phyloP scores from a whole-genome alignment of 2,113 vertebrate species.

The Felis chaus region DNA sequence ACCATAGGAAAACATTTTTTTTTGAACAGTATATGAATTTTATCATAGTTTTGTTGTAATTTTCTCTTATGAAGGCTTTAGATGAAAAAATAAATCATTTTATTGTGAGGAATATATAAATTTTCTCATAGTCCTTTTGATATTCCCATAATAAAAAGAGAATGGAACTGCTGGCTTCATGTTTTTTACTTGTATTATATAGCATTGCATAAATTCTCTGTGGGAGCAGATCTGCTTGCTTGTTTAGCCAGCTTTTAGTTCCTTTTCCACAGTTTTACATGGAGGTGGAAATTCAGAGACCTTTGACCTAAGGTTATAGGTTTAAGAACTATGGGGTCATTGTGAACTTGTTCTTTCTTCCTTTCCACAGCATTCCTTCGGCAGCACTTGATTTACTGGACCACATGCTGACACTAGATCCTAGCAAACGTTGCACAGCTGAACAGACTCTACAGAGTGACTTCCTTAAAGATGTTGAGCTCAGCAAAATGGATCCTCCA shows the following conservation, averaged over 20 bases:
- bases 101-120: constrained; percentile 36
- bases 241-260: neutral
- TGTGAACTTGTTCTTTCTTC: neutral
- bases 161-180: neutral
- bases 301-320: neutral
- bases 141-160: constrained; percentile 18
- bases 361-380: constrained; percentile 88
- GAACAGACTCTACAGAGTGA: constrained; percentile 95
- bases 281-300: constrained; percentile 27
- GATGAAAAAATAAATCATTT: constrained; percentile 23
- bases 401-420: constrained; percentile 98
- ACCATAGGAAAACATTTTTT: neutral
- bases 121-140: neutral
- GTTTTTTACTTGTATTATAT: neutral
- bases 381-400: constrained; percentile 95
- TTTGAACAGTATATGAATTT: neutral
- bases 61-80: constrained; percentile 44
- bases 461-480: constrained; percentile 95
- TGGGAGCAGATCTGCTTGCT: neutral
- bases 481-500: constrained; percentile 96
- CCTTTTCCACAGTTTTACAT: constrained; percentile 14
- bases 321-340: neutral
- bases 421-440: constrained; percentile 94
- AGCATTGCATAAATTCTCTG: constrained; percentile 17
- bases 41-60: neutral